These are phyloP conservation scores for Teinopalpus imperialis DNA, from an alignment of 2,888 invertebrate species.

Conservation along the genomic window DNA sequence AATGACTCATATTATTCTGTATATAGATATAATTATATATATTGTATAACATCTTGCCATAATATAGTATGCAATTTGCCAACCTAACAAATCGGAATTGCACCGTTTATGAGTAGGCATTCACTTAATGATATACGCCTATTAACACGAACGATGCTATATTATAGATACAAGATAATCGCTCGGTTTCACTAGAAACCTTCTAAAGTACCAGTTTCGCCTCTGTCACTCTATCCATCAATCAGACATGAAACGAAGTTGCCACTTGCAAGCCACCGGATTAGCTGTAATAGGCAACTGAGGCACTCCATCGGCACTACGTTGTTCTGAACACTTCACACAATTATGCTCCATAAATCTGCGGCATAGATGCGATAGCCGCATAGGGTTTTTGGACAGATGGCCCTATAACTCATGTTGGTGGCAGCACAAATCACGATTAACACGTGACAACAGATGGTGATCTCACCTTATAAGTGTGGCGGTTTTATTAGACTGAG, in stretches of 20 bases:
- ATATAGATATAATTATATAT: no score
- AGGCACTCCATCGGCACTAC: constrained; percentile 40
- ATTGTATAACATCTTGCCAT: no score
- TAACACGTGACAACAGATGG: constrained; percentile 54
- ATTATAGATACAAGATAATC: constrained; percentile 28
- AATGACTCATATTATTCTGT: no score
- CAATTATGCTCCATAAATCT: constrained; percentile 43
- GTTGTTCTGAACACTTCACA: constrained; percentile 26
- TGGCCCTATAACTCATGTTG: constrained; percentile 45
- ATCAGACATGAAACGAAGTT: constrained; percentile 56
- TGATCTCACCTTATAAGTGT: constrained; percentile 49
- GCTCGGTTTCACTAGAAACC: constrained; percentile 56
- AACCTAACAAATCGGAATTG: not conserved
- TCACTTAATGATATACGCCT: constrained; percentile 12
- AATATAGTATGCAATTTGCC: no score
- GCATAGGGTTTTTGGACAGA: constrained; percentile 35
- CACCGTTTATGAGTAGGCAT: not conserved
- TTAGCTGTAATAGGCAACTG: constrained; percentile 55
- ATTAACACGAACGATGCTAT: constrained; percentile 22
- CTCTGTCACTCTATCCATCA: constrained; percentile 64
- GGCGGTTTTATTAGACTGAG: constrained; percentile 36
- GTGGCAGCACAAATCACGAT: constrained; percentile 59
- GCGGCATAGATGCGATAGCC: constrained; percentile 34
- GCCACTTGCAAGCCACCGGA: constrained; percentile 55
- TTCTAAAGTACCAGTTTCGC: constrained; percentile 57